Conservation (phyloP, 2,113 vertebrate species). For the Potamarius usumacintae region DNA sequence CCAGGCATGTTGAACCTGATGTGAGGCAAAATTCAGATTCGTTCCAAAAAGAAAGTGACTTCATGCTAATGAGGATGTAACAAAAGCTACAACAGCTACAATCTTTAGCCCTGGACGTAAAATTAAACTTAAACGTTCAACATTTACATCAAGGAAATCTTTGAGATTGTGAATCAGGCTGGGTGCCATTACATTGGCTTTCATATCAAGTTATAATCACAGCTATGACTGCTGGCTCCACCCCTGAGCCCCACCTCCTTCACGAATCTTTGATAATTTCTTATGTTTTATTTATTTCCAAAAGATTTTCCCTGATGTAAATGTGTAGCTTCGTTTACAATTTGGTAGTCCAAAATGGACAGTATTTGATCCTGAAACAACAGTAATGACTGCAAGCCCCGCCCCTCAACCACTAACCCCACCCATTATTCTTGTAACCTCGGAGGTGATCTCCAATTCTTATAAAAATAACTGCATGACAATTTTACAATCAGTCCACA, state of each 20-base stretch:
- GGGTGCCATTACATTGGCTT: neutral
- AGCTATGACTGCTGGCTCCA: neutral
- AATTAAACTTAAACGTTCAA: neutral
- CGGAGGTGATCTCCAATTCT: neutral
- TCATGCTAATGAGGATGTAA: neutral
- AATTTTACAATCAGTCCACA: neutral
- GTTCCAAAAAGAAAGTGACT: neutral
- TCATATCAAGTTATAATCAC: neutral
- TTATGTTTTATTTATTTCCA: neutral
- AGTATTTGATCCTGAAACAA: neutral
- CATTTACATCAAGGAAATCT: neutral
- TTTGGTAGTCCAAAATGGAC: neutral
- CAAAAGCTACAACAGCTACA: neutral
- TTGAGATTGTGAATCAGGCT: neutral
- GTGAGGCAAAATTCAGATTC: conserved; percentile 18
- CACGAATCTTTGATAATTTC: neutral
- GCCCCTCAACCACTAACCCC: neutral
- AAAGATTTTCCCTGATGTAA: neutral
- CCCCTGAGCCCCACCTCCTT: neutral
- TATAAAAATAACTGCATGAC: neutral
- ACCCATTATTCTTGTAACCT: neutral
- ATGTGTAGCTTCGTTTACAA: neutral
- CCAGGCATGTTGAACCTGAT: conserved; percentile 34
- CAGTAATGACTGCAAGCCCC: neutral
- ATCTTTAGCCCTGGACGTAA: neutral